Evolutionary conservation across 2,888 invertebrate species (phyloP).

Genomic region (Nomada hirtipes): DNA sequence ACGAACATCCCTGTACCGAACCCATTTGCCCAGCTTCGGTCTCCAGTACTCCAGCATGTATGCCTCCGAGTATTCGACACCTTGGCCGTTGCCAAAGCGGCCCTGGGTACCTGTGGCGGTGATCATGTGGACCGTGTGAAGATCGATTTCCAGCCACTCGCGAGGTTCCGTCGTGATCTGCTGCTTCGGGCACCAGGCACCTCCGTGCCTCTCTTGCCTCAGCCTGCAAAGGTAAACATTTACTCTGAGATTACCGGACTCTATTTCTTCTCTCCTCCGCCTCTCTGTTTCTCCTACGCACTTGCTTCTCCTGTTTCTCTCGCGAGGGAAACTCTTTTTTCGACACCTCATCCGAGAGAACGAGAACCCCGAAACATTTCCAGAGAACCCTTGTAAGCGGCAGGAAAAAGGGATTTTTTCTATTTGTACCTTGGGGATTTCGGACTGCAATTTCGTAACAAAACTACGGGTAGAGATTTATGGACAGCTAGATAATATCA

Average conservation of each 20-base stretch:
- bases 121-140: constrained; percentile 92
- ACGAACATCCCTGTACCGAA: constrained; percentile 90
- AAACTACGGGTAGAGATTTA: neutral
- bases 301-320: neutral
- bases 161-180: constrained; percentile 91
- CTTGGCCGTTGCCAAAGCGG: constrained; percentile 96
- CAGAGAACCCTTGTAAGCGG: constrained; percentile 10
- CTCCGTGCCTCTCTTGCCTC: constrained; percentile 92
- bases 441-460: neutral
- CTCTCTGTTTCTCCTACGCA: neutral
- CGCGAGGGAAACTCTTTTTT: constrained; percentile 11
- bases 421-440: neutral
- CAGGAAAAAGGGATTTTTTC: constrained; percentile 12
- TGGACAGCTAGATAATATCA: neutral
- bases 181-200: constrained; percentile 96
- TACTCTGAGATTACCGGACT: constrained; percentile 65
- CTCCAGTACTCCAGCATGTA: constrained; percentile 95
- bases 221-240: constrained; percentile 87
- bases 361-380: constrained; percentile 34
- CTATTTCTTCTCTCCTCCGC: constrained; percentile 55
- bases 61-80: constrained; percentile 93
- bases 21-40: constrained; percentile 92
- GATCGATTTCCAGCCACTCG: constrained; percentile 93
- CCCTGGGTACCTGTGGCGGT: constrained; percentile 94
- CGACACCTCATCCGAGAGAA: constrained; percentile 15